Base-by-base conservation (phyloP, 2,888 invertebrate genomes). In the Arrhopalites spinosus region DNA sequence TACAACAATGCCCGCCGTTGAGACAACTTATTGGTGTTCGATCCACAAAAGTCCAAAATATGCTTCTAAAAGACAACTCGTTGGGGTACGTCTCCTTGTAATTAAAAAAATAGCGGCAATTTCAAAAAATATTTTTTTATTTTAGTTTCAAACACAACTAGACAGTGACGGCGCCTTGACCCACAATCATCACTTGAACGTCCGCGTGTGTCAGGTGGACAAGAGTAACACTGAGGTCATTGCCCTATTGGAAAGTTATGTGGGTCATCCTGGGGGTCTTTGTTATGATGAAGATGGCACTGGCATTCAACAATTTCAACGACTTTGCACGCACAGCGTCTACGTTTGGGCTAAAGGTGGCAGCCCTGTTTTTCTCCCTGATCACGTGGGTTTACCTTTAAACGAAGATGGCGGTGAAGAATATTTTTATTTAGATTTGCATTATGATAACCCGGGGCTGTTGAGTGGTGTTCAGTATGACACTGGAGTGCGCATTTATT, bases 1-100 rank as follows among this genome's bases (percentile, higher is more conserved):
- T 13, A 73, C 73, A 20, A 5, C 66, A 20, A 47, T 73, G 1
- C 73, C 73, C 2, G 7, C 36, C 1, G 13, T 13, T 8, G 73
- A 73, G 20, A 73, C 73, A 11, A 27, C 30, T 13, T 73, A 73
- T 36, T 73, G 73, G 73, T 73, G 73, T 47, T 64, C 73, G 0
- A n/a, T 53, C n/a, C 73, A 73, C 30, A 68, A 68, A 25, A 68
- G 50, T 27, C 68, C 68, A 11, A 25, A 25, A 1, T 68, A 25
- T 20, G 5, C 5, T 27, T 1, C 47, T 2, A 68, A 50, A 53
- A 73, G 27, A 64, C 63, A 68, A 5, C 25, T 68, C 20, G 68
- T 68, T n/a, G 68, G 68, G 50, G 68, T 68, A 27, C n/a, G n/a
- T n/a, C n/a, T n/a, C n/a, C n/a, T n/a, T n/a, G n/a, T n/a, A n/a